These are phyloP conservation scores for Ibycter americanus DNA, from an alignment of 2,797 vertebrate genomes.

Conservation along the genomic window DNA sequence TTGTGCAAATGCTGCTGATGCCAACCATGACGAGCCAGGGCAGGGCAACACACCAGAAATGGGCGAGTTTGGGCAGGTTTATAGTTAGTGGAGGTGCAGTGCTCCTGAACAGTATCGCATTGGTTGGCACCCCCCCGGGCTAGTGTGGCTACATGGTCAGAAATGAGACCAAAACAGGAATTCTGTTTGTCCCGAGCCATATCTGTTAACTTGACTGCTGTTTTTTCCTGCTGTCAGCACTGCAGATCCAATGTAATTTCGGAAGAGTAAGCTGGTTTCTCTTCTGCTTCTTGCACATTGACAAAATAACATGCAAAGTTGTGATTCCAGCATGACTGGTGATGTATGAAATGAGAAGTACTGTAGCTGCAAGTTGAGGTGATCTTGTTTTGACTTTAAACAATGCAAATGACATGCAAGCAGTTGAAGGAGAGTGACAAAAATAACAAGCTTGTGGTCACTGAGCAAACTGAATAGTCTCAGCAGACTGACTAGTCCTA, in stretches of 20 bases:
- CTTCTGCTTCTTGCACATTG: slow-evolving; percentile 13
- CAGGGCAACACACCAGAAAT: fast-evolving
- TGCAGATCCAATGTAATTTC: not conserved
- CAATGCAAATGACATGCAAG: not conserved
- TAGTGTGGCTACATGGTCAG: not conserved
- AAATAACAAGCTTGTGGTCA: not conserved
- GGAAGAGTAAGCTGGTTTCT: not conserved
- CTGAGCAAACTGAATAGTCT: not conserved
- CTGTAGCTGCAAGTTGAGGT: not conserved
- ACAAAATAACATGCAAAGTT: not conserved
- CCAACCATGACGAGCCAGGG: fast-evolving
- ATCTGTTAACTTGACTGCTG: not conserved
- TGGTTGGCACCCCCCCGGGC: not conserved
- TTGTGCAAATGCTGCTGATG: not conserved
- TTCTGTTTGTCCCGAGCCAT: not conserved
- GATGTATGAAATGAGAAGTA: not conserved
- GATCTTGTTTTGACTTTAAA: not conserved
- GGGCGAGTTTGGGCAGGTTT: no score
- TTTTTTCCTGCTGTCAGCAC: slow-evolving; percentile 5
- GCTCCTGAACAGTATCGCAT: fast-evolving
- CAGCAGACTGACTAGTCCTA: not conserved
- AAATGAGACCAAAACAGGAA: not conserved
- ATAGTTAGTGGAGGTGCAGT: not conserved
- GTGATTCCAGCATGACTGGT: not conserved
- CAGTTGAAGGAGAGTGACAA: not conserved